A percentile compares a stretch with the other conserved stretches of the same genome.
Evolutionary conservation across 2,888 invertebrate genomes (phyloP).

Genomic region (Galeopsomyia nigrocyanea): DNA sequence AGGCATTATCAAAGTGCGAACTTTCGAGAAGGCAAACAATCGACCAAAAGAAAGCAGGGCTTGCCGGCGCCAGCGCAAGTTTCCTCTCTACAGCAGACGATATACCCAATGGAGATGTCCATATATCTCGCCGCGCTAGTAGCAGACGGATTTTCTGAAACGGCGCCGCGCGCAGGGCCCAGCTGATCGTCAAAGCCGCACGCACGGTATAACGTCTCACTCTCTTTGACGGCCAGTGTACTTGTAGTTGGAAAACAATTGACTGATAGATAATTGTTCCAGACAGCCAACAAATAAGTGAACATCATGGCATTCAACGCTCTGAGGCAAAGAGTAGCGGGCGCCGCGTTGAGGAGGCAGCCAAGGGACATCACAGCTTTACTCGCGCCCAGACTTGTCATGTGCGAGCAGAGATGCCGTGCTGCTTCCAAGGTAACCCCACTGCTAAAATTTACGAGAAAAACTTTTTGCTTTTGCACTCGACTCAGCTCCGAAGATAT

Average conservation of each 20-base stretch:
- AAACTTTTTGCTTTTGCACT: too few relatives aligned
- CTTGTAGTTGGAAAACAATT: not conserved
- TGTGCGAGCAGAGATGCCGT: conserved; percentile 39
- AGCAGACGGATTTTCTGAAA: conserved; percentile 33
- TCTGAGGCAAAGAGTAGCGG: conserved; percentile 26
- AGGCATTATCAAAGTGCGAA: too few relatives aligned
- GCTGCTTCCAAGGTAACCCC: conserved; percentile 32
- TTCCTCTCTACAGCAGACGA: conserved; percentile 18
- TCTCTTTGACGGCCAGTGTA: not conserved
- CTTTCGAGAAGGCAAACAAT: too few relatives aligned
- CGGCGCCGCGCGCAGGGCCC: not conserved
- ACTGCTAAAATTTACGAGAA: not conserved
- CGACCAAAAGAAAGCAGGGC: too few relatives aligned
- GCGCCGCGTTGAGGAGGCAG: conserved; percentile 11
- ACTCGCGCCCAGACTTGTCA: conserved; percentile 31
- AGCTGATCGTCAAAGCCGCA: conserved; percentile 22
- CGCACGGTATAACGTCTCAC: not conserved
- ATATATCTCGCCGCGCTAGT: not conserved
- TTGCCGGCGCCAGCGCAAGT: not conserved
- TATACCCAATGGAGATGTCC: conserved; percentile 3
- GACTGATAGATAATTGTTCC: not conserved
- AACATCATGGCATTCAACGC: conserved; percentile 38
- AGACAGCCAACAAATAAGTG: not conserved
- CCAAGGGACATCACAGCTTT: conserved; percentile 36
- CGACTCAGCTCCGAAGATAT: too few relatives aligned